Base-by-base conservation (phyloP, 2,888 invertebrate genomes). In the Coremacera marginata region DNA sequence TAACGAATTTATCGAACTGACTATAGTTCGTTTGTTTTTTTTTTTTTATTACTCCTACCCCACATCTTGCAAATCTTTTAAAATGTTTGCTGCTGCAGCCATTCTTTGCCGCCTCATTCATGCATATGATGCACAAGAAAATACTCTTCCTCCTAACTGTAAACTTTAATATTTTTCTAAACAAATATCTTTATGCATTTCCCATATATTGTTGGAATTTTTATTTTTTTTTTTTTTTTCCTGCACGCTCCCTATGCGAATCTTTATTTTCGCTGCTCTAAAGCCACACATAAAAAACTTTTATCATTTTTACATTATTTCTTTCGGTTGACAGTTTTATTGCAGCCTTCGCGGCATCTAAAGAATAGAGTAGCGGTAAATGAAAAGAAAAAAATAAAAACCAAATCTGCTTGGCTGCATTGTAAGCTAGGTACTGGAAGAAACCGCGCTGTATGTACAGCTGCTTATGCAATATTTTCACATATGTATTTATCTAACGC, bases 231-330 rank as follows among this genome's bases (percentile, higher is more conserved):
- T 31, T 31, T 31, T 52, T 73, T 51, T 11, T 51, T n/a, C 11
- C n/a, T 27, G n/a, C 27, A 1, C 44, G 22, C 7, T 19, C 57
- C 57, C 11, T 25, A 9, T 27, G 4, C 57, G 25, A 27, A 55
- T 16, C 22, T 55, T 57, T 57, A 16, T 52, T n/a, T 71, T 71
- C 22, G 31, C 37, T 55, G n/a, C 31, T 11, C 34, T 44, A n/a
- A 22, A 71, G 44, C 60, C 62, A 22, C 63, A 57, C 68, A 60
- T 75, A 76, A 76, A 52, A 71, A 76, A 52, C 31, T 57, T 60
- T 70, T 70, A 63, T 62, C 71, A 70, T 70, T 76, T 76, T 76
- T 70, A 60, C 67, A 70, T 70, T 76, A 60, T 62, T 71, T 57
- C 34, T 63, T 76, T 62, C 14, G 34, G 70, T 76, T 71, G 71